A percentile compares a stretch with the other conserved stretches of the same genome.
phyloP scores from a whole-genome alignment of 2,888 invertebrate genomes.

The Bhutanitis thaidina region DNA sequence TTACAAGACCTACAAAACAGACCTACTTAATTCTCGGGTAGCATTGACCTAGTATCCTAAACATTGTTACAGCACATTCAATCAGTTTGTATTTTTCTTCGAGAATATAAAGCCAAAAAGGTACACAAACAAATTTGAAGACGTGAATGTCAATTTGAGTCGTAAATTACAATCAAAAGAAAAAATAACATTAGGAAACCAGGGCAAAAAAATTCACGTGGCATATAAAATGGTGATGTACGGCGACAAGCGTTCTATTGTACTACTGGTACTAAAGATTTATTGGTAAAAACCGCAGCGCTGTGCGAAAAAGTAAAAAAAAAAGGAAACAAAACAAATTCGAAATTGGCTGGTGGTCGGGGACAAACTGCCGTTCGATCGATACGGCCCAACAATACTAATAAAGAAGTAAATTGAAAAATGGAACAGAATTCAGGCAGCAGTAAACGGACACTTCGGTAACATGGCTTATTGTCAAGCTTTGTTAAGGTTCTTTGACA shows the following conservation, averaged over 20 bases:
- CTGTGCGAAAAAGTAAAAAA: conserved; percentile 50
- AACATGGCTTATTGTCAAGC: no score
- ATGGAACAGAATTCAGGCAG: not conserved
- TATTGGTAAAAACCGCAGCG: conserved; percentile 44
- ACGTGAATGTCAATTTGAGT: no score
- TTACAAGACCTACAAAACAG: no score
- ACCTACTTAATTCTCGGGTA: no score
- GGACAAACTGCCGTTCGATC: conserved; percentile 43
- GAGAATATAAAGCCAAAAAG: no score
- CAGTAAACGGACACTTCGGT: no score
- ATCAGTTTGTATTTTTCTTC: not conserved
- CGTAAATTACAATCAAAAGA: no score
- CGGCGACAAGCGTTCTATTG: conserved; percentile 38
- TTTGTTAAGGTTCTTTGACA: no score
- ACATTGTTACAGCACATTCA: not conserved
- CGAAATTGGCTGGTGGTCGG: conserved; percentile 30
- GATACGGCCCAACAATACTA: conserved; percentile 43
- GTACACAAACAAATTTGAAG: no score
- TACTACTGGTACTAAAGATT: conserved; percentile 40
- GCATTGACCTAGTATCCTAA: no score
- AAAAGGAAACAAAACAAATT: conserved; percentile 46
- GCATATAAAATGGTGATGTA: conserved; percentile 43
- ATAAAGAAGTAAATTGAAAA: conserved; percentile 51
- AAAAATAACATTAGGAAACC: no score
- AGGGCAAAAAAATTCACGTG: conserved; percentile 30